Percentiles rank a stretch among this genome's conserved stretches.
Evolutionary conservation across 1,140 invertebrate species (phyloP).

Genomic region (Mactra quadrangularis): DNA sequence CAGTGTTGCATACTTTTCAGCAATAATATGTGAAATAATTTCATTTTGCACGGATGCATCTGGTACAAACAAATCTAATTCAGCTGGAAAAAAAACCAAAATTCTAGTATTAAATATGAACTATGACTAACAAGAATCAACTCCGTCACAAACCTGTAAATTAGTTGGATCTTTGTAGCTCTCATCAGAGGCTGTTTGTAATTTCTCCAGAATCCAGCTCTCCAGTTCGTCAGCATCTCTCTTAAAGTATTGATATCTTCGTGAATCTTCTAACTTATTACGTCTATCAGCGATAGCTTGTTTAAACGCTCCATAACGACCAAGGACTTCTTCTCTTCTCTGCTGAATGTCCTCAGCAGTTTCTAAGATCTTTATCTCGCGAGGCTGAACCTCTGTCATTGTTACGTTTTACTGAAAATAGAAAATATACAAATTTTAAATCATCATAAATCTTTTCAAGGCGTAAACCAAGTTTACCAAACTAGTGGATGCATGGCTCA

Average conservation of each 20-base stretch:
- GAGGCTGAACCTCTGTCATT: slow-evolving; percentile 86
- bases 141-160: slow-evolving; percentile 89
- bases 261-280: slow-evolving; percentile 98
- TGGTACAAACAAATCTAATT: too few relatives aligned
- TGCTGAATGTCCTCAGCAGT: slow-evolving; percentile 99
- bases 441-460: too few relatives aligned
- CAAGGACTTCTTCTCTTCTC: slow-evolving; percentile 85
- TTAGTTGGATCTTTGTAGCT: slow-evolving; percentile 98
- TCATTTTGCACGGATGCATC: too few relatives aligned
- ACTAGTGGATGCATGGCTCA: too few relatives aligned
- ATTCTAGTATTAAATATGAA: too few relatives aligned
- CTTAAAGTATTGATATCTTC: slow-evolving; percentile 99
- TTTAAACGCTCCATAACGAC: slow-evolving; percentile 96
- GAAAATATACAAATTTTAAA: too few relatives aligned
- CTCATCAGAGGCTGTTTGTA: slow-evolving; percentile 99
- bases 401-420: slow-evolving; percentile 69
- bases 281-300: slow-evolving; percentile 91
- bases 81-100: too few relatives aligned
- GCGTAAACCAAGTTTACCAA: too few relatives aligned
- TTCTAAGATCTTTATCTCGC: slow-evolving; percentile 99
- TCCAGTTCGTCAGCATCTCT: slow-evolving; percentile 99
- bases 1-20: too few relatives aligned
- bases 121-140: too few relatives aligned
- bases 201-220: slow-evolving; percentile 99
- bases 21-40: too few relatives aligned